Percentiles rank a stretch among this genome's conserved stretches.
Conservation (phyloP, 2,797 vertebrate species). For the Cheirogaleus major region DNA sequence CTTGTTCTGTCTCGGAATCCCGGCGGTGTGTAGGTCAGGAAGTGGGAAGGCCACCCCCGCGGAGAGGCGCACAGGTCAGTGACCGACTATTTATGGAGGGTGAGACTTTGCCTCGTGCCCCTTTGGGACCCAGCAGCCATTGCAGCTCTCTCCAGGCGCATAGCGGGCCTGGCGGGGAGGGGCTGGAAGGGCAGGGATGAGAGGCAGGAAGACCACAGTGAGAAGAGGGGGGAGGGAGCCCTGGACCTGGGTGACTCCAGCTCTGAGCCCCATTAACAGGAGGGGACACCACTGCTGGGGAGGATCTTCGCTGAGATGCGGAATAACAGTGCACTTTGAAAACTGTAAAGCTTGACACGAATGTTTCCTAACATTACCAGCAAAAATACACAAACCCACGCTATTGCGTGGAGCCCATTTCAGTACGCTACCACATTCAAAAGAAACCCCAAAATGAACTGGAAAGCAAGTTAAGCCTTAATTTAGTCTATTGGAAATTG, state of each 20-base stretch:
- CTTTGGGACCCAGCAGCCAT: not conserved
- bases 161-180: rapidly evolving
- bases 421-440: not conserved
- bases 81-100: rapidly evolving
- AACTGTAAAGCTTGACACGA: not conserved
- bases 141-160: rapidly evolving
- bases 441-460: not conserved
- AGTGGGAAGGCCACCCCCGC: rapidly evolving
- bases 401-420: not conserved
- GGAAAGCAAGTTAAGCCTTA: not conserved
- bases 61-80: rapidly evolving
- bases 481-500: not conserved
- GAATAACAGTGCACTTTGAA: not conserved
- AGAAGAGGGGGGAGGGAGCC: not conserved
- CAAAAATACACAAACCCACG: not conserved
- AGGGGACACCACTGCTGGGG: not conserved
- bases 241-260: not conserved
- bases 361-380: not conserved
- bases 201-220: not conserved
- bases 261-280: not conserved
- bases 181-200: not conserved
- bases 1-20: not conserved
- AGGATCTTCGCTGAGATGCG: not conserved
- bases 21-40: not conserved
- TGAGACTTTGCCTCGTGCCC: not conserved